These are phyloP conservation scores for Anastatus disparis DNA, from an alignment of 1,140 invertebrate genomes.

Conservation along the genomic window DNA sequence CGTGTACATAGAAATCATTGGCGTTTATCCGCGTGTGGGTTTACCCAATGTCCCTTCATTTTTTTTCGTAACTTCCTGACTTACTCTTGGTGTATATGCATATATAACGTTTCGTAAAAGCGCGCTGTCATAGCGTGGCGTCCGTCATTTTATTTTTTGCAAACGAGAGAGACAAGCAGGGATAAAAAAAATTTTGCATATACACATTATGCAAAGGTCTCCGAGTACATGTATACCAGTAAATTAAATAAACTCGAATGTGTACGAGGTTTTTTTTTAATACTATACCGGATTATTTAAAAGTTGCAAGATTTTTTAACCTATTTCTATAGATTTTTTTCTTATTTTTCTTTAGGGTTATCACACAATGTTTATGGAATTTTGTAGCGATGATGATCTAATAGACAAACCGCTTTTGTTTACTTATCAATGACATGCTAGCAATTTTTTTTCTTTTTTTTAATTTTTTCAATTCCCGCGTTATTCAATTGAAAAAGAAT, in stretches of 20 bases:
- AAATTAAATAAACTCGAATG: constrained; percentile 4
- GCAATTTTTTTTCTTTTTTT: background rate
- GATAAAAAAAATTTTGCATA: constrained; percentile 10
- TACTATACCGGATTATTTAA: constrained; percentile 14
- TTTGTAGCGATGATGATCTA: too few species aligned
- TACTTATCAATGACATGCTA: background rate
- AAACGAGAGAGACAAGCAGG: background rate
- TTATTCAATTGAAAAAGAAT: too few species aligned
- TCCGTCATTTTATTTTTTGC: background rate
- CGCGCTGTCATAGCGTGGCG: constrained; percentile 8
- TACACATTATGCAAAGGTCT: constrained; percentile 27
- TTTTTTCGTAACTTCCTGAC: constrained; percentile 37
- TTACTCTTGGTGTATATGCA: too few species aligned
- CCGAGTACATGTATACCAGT: background rate
- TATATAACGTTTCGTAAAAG: constrained; percentile 32
- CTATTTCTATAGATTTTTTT: constrained; percentile 1
- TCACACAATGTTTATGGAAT: background rate
- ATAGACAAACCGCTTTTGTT: background rate
- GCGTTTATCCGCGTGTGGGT: background rate
- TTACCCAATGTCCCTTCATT: background rate
- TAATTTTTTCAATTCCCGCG: background rate
- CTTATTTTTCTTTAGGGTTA: constrained; percentile 15
- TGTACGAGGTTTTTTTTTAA: background rate
- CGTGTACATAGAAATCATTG: constrained; percentile 11
- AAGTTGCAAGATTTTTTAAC: constrained; percentile 3